phyloP scores from a whole-genome alignment of 35 echinoderm and acorn worm genomes.

The Eucidaris tribuloides region DNA sequence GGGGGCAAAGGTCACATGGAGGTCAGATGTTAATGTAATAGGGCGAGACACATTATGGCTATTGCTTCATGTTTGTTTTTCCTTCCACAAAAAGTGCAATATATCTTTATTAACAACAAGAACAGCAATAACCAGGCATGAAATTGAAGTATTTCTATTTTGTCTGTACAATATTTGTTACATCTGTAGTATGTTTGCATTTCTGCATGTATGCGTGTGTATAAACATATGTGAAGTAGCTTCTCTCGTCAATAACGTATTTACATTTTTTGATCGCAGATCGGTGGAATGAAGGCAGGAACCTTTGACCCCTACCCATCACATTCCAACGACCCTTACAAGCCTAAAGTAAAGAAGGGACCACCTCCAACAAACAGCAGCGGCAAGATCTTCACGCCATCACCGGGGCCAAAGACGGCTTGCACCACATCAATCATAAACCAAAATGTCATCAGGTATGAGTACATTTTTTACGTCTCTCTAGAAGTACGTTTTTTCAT shows the following conservation, averaged over 20 bases:
- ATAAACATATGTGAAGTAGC: too few species aligned
- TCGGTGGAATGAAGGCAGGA: conserved; percentile 86
- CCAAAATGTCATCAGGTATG: conserved; percentile 91
- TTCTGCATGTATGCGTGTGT: too few species aligned
- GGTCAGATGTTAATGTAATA: too few species aligned
- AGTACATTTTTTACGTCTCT: background rate
- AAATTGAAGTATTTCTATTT: too few species aligned
- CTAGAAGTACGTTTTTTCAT: background rate
- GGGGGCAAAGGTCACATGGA: too few species aligned
- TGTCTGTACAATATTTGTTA: too few species aligned
- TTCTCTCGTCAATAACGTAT: background rate
- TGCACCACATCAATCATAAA: conserved; percentile 78
- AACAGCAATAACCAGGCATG: too few species aligned
- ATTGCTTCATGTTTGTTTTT: too few species aligned
- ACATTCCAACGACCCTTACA: conserved; percentile 94
- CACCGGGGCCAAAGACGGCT: conserved; percentile 88
- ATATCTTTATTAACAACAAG: too few species aligned
- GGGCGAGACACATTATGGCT: too few species aligned
- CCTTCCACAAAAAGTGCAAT: too few species aligned
- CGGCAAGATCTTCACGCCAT: conserved; percentile 95
- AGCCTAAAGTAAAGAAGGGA: conserved; percentile 75
- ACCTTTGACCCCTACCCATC: conserved; percentile 98
- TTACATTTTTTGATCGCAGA: conserved; percentile 39
- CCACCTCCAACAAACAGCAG: conserved; percentile 82
- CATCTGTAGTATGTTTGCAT: too few species aligned